A percentile compares a stretch with the other conserved stretches of the same genome.
Evolutionary conservation across 2,888 invertebrate genomes (phyloP).

Genomic region (Vanessa cardui): DNA sequence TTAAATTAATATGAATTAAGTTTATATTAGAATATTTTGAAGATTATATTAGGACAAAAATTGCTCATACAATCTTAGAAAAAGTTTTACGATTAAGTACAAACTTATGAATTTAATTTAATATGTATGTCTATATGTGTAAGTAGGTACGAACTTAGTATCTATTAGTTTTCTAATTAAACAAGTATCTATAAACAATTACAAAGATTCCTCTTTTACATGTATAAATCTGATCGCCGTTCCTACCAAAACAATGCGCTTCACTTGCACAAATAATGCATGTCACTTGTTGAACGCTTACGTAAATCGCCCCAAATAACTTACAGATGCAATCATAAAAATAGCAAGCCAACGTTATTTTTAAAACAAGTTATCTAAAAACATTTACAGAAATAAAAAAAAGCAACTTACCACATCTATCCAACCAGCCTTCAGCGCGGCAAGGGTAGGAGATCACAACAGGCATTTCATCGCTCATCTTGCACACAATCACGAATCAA

Average conservation of each 20-base stretch:
- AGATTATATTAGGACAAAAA: no score
- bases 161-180: no score
- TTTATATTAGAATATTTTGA: no score
- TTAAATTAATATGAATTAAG: no score
- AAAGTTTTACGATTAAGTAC: no score
- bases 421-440: conserved; percentile 76
- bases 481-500: conserved; percentile 53
- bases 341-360: conserved; percentile 11
- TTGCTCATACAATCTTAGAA: no score
- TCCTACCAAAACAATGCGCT: conserved; percentile 27
- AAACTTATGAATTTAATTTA: no score
- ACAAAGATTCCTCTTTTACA: no score
- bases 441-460: conserved; percentile 72
- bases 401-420: conserved; percentile 71
- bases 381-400: conserved; percentile 40
- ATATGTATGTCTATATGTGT: no score
- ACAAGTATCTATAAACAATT: no score
- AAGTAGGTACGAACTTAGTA: no score
- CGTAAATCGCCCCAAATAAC: conserved; percentile 72
- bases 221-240: not conserved
- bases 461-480: conserved; percentile 63
- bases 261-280: conserved; percentile 55
- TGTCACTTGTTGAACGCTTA: conserved; percentile 49
- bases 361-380: not conserved
- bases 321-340: conserved; percentile 56